Evolutionary conservation across 2,888 invertebrate species (phyloP), one percentile per base, ranked within the genome.

Genomic region (Drosophila formosana): DNA sequence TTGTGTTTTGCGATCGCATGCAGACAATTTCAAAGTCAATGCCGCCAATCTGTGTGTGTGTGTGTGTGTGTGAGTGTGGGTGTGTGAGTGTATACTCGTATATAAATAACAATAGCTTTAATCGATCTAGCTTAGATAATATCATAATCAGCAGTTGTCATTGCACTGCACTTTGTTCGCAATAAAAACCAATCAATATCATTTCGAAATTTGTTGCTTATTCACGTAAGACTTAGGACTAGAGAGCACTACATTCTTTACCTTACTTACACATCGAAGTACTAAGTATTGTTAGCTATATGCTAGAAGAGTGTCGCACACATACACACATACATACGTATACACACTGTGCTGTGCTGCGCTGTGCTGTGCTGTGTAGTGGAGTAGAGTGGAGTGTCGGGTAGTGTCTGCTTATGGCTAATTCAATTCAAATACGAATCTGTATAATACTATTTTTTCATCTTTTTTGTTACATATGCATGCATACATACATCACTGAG

Each of bases 141-240:
- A 75, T 75, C 80, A 80, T 75, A 80, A 70, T 80, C 46, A 62
- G 72, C 80, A 69, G 79, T 60, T 74, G 39, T 56, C 49, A 49
- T 65, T 32, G 32, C 6, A 64, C 78, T 67, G 81, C 81, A 50
- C 62, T 64, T 78, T 32, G 49, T 49, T 77, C 77, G 74, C 79
- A 78, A 66, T 82, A 74, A 82, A 78, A 78, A 78, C 79, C 82
- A 75, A 78, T 82, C 75, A 78, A 78, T 78, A 75, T 75, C 70
- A 66, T 47, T 74, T 74, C 66, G 37, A 56, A 57, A 57, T 47
- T 57, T 28, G 37, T 57, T 18, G 37, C 47, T 57, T 57, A 57
- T 11, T 11, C 37, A 18, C 9, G 6, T 57, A 47, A 28, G 34
- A 13, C 57, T 57, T 57, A 57, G 11, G 7, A 46, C 11, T 37